These are phyloP conservation scores for Trididemnum nubilum DNA, from an alignment of 23 tunicate genomes.

Conservation along the genomic window DNA sequence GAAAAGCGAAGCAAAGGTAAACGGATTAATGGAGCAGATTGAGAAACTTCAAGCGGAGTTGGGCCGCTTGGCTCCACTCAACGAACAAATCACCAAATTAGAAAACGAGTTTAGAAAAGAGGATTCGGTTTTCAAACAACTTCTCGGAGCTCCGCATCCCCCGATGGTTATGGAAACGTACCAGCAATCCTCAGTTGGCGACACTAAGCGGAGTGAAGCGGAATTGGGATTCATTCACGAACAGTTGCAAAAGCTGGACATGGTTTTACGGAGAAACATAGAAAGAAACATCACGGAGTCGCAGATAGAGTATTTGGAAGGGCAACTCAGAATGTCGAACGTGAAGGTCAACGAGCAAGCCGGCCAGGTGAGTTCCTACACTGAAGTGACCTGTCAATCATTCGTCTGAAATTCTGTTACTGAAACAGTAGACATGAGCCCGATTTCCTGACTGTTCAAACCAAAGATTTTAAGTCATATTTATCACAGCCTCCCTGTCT, in stretches of 20 bases:
- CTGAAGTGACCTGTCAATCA: not conserved
- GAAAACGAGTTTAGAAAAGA: slow-evolving; percentile 21
- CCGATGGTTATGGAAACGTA: slow-evolving; percentile 13
- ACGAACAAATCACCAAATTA: slow-evolving; percentile 16
- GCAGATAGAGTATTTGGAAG: not conserved
- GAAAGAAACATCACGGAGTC: not conserved
- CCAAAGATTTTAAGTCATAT: too few species aligned
- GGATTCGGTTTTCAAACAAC: slow-evolving; percentile 34
- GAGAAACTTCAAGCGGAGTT: not conserved
- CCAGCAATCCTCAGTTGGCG: slow-evolving; percentile 28
- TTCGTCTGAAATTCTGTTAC: too few species aligned
- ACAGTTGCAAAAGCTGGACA: slow-evolving; percentile 11
- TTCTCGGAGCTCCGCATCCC: slow-evolving; percentile 8
- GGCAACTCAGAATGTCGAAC: slow-evolving; percentile 8
- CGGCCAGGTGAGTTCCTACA: slow-evolving; percentile 12
- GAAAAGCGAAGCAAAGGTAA: not conserved
- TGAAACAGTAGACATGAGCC: too few species aligned
- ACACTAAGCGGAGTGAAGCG: not conserved
- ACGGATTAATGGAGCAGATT: slow-evolving; percentile 1
- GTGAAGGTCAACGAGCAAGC: slow-evolving; percentile 26
- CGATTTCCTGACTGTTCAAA: too few species aligned
- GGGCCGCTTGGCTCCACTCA: not conserved
- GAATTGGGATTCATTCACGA: not conserved
- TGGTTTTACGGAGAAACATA: not conserved
- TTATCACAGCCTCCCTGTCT: too few species aligned